Base-by-base conservation (phyloP, 2,113 vertebrate genomes). In the Mionectes macconnelli region DNA sequence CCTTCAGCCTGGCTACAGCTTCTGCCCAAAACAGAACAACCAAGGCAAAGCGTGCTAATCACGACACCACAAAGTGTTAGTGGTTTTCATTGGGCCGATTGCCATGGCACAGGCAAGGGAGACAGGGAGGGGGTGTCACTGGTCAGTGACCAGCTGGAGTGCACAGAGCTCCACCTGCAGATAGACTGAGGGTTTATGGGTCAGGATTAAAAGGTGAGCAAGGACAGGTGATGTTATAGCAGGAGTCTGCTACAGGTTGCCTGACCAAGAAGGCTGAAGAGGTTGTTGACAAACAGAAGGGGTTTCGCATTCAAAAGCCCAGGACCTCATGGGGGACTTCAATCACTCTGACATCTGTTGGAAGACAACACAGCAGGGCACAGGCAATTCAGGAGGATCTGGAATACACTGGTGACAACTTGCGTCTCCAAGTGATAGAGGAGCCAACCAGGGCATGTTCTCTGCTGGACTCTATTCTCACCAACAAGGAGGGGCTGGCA, bases 41-140 rank as follows among this genome's bases (percentile, higher is more conserved):
- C 45, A 80, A 70, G 14, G 28, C 35, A 87, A 87, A 28, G 13
- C 11, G 30, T 44, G 35, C 11, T 64, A 57, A 23, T 37, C 10
- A 28, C 0, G 3, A 87, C 16, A 16, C 19, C 73, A 49, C 28
- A 40, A 64, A 87, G 4, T 0, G 0, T 24, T 59, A 14, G 24
- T 44, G 31, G 28, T 69, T 28, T 31, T 59, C 25, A n/a, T 14
- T 40, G 40, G 39, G 20, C 40, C 28, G 10, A 15, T 31, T 64
- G 28, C 23, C 14, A 15, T 64, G 13, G 39, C 14, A 40, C 12
- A 63, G 27, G 11, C 37, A 40, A 30, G 60, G 60, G 39, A 63
- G 28, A 31, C 39, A 14, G 21, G 27, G 28, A 42, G 19, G 6
- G 27, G 8, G 18, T 40, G 60, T 63, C 19, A 20, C 27, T 63